Conservation (phyloP, 2,113 vertebrate species). For the Phyllostomus discolor region DNA sequence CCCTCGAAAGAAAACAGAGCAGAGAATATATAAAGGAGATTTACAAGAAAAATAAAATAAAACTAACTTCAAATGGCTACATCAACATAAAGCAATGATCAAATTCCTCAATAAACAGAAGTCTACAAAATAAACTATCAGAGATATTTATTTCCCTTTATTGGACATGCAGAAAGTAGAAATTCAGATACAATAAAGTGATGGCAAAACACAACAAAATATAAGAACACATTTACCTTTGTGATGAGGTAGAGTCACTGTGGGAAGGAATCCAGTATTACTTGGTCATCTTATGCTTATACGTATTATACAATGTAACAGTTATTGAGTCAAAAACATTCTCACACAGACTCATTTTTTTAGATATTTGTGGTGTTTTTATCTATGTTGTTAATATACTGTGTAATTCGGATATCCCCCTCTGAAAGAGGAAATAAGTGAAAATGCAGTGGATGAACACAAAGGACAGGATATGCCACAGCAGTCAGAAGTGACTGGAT, state of each 20-base stretch:
- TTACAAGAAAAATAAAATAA: background rate
- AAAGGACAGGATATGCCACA: background rate
- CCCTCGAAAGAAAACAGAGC: background rate
- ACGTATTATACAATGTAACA: background rate
- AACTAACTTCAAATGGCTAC: background rate
- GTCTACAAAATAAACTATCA: background rate
- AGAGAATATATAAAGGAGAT: background rate
- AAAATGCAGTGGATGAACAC: background rate
- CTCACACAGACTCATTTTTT: background rate
- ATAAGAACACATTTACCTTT: background rate
- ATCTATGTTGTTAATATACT: background rate
- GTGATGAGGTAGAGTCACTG: background rate
- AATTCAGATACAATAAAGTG: background rate
- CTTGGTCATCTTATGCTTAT: background rate
- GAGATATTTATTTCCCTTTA: background rate
- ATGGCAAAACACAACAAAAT: background rate
- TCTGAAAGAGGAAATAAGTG: background rate
- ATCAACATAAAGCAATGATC: background rate
- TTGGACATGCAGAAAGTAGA: background rate
- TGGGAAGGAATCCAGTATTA: background rate
- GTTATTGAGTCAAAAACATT: background rate
- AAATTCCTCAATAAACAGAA: background rate
- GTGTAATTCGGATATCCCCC: background rate
- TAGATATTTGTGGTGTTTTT: background rate
- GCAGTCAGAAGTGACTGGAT: background rate